Percentiles rank a stretch among this genome's conserved stretches.
These are phyloP conservation scores for Acropora yongei DNA, from an alignment of 64 coral and sea anemone species.

Conservation along the genomic window DNA sequence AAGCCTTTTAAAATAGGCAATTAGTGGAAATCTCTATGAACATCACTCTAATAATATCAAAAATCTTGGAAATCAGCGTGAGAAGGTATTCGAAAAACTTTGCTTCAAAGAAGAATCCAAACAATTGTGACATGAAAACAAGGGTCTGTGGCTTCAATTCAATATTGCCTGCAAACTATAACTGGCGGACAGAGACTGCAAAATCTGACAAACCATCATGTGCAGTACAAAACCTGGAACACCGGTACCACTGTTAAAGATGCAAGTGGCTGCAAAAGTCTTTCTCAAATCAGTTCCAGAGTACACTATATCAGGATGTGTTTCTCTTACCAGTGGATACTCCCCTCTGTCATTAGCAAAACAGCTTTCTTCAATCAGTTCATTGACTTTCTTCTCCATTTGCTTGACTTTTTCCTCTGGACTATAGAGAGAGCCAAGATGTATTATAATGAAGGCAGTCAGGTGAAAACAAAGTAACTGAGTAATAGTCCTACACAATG, in stretches of 20 bases:
- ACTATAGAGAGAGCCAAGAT: constrained; percentile 43
- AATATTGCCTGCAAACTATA: too few species aligned
- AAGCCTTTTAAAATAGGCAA: constrained; percentile 53
- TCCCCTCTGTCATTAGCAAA: constrained; percentile 86
- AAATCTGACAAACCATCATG: too few species aligned
- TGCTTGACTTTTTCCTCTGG: constrained; percentile 97
- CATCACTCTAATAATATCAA: too few species aligned
- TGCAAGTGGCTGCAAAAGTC: background rate
- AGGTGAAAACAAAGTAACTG: background rate
- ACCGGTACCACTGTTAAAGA: too few species aligned
- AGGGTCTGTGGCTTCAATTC: too few species aligned
- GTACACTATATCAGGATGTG: background rate
- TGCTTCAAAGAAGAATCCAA: too few species aligned
- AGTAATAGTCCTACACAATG: background rate
- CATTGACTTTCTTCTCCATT: constrained; percentile 98
- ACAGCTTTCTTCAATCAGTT: constrained; percentile 95
- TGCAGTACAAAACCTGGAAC: too few species aligned
- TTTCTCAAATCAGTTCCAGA: background rate
- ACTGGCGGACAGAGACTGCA: too few species aligned
- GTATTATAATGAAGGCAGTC: background rate
- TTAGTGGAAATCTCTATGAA: too few species aligned
- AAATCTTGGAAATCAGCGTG: too few species aligned
- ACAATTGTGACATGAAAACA: too few species aligned
- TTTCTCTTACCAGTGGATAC: constrained; percentile 73
- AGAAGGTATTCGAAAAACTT: too few species aligned